phyloP scores from a whole-genome alignment of 1,140 invertebrate genomes.

The Anthonomus grandis region DNA sequence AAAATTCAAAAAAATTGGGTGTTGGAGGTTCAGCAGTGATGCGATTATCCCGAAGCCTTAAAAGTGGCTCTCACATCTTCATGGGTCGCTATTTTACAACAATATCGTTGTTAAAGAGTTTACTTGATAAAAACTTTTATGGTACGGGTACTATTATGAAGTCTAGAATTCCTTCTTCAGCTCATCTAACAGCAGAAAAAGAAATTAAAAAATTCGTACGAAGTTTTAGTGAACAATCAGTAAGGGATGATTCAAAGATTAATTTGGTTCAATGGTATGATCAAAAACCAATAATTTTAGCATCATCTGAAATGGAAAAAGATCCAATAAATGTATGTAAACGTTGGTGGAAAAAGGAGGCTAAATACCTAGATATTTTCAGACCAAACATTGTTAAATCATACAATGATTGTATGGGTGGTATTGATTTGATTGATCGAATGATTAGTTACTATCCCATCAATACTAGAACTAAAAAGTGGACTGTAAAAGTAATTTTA shows the following conservation, averaged over 20 bases:
- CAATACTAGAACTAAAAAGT: slow-evolving; percentile 25
- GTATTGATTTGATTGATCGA: slow-evolving; percentile 43
- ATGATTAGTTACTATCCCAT: too few species aligned
- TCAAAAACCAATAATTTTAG: slow-evolving; percentile 18
- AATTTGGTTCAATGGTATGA: slow-evolving; percentile 28
- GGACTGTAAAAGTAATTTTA: slow-evolving; percentile 22
- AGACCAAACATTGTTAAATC: slow-evolving; percentile 43
- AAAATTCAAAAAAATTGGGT: slow-evolving; percentile 8
- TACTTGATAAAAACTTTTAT: slow-evolving; percentile 11
- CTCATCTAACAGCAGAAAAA: slow-evolving; percentile 23
- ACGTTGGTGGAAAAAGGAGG: slow-evolving; percentile 40
- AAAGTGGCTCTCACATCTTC: slow-evolving; percentile 14
- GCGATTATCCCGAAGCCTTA: slow-evolving; percentile 13
- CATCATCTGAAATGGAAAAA: slow-evolving; percentile 18
- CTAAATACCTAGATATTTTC: slow-evolving; percentile 39
- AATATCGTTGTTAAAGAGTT: slow-evolving; percentile 12
- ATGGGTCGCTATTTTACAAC: slow-evolving; percentile 26
- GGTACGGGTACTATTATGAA: slow-evolving; percentile 14
- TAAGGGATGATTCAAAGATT: slow-evolving; percentile 22
- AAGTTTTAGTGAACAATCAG: slow-evolving; percentile 13
- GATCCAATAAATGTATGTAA: slow-evolving; percentile 27
- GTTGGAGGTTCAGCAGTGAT: slow-evolving; percentile 20
- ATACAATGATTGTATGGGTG: slow-evolving; percentile 49
- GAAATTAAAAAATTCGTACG: slow-evolving; percentile 8
- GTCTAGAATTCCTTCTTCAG: slow-evolving; percentile 3